Evolutionary conservation across 2,888 invertebrate genomes (phyloP).

Genomic region (Pseudococcus longispinus): DNA sequence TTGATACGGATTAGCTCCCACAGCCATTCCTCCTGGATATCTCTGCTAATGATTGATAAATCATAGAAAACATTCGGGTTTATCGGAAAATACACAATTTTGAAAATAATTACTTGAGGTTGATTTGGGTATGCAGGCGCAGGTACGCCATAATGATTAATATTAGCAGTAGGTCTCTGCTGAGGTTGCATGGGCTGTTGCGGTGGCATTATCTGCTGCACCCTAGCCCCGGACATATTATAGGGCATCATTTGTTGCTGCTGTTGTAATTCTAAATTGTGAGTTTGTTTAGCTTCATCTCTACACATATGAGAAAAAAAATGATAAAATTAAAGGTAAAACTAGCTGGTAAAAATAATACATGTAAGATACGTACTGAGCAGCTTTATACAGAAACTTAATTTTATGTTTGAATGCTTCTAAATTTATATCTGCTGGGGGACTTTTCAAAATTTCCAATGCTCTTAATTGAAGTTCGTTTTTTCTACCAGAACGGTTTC

Average conservation of each 20-base stretch:
- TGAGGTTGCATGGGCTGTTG: neutral
- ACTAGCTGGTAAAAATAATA: neutral
- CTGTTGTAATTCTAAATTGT: constrained; percentile 32
- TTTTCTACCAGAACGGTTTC: constrained; percentile 81
- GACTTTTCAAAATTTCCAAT: constrained; percentile 72
- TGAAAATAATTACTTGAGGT: neutral
- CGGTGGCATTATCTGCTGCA: neutral
- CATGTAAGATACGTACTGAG: neutral
- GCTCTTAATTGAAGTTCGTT: constrained; percentile 79
- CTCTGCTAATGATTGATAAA: neutral
- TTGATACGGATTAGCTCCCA: neutral
- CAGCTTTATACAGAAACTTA: constrained; percentile 8
- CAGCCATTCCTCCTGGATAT: neutral
- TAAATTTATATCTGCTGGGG: constrained; percentile 70
- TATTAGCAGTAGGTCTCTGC: neutral
- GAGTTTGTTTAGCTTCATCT: constrained; percentile 36
- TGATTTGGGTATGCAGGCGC: neutral
- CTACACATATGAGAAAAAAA: neutral
- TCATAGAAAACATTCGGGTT: neutral
- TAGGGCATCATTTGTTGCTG: constrained; percentile 25
- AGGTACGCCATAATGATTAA: neutral
- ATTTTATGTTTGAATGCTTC: constrained; percentile 65
- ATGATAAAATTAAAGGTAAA: neutral
- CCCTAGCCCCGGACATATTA: neutral
- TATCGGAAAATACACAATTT: neutral